phyloP scores from a whole-genome alignment of 1,140 invertebrate species.

The Magallana gigas region DNA sequence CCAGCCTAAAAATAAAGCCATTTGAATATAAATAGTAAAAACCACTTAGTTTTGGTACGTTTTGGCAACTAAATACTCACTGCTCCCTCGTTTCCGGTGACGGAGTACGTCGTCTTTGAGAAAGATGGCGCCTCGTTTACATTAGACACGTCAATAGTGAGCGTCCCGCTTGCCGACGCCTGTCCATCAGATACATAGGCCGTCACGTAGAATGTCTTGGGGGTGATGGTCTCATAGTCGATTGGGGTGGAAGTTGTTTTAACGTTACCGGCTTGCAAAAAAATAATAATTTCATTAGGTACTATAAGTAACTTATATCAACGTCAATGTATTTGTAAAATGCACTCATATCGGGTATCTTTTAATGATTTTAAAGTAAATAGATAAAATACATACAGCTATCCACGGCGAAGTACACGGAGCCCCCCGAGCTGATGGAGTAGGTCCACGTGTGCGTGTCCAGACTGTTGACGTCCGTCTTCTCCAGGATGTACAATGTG shows the following conservation, averaged over 20 bases:
- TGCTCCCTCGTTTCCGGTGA: conserved; percentile 38
- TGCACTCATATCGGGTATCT: no score
- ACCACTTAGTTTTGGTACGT: no score
- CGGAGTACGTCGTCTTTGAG: conserved; percentile 19
- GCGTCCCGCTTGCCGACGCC: neutral
- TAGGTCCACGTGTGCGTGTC: conserved; percentile 40
- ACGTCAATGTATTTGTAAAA: no score
- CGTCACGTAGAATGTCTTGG: neutral
- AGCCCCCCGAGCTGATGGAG: conserved; percentile 35
- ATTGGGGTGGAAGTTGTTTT: conserved; percentile 2
- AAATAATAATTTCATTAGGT: no score
- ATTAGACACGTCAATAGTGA: conserved; percentile 42
- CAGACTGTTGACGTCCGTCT: conserved; percentile 43
- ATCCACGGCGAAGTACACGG: conserved; percentile 17
- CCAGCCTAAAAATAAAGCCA: conserved; percentile 39
- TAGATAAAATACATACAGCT: neutral
- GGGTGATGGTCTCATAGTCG: conserved; percentile 28
- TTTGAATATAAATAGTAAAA: no score
- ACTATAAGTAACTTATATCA: no score
- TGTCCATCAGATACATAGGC: conserved; percentile 42
- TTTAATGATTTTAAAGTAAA: no score
- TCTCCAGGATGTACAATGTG: neutral
- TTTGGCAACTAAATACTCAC: no score
- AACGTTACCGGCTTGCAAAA: neutral
- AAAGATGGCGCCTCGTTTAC: conserved; percentile 51